Evolutionary conservation across 2,113 vertebrate genomes (phyloP).

Genomic region (Dryoscopus gambensis): DNA sequence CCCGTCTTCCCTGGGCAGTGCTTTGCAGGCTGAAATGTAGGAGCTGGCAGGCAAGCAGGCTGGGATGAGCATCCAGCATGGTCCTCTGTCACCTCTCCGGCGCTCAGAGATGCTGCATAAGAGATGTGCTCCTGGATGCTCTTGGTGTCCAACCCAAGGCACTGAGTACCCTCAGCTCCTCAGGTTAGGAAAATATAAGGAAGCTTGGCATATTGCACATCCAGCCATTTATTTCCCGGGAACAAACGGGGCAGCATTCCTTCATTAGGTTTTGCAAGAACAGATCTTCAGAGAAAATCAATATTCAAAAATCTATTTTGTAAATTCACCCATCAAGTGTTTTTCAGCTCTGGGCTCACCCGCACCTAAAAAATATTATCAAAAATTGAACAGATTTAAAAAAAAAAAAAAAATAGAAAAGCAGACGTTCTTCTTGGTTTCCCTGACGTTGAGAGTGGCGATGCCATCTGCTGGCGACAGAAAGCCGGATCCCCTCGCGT

Average conservation of each 20-base stretch:
- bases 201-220: neutral
- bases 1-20: neutral
- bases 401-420: neutral
- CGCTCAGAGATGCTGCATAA: neutral
- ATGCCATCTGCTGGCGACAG: constrained; percentile 53
- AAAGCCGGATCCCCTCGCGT: neutral
- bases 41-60: neutral
- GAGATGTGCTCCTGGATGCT: neutral
- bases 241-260: neutral
- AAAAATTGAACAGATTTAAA: neutral
- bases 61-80: neutral
- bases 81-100: neutral
- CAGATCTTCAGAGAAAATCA: neutral
- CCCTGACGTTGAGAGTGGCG: neutral
- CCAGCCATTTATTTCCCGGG: neutral
- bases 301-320: neutral
- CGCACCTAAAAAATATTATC: rapidly evolving
- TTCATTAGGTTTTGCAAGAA: neutral
- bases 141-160: neutral
- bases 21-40: neutral
- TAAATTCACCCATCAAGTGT: neutral
- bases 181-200: neutral
- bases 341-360: neutral
- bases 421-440: neutral
- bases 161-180: neutral